Evolutionary conservation across 2,797 vertebrate species (phyloP), one percentile per base, ranked within the genome.

Genomic region (Graptemys geographica): DNA sequence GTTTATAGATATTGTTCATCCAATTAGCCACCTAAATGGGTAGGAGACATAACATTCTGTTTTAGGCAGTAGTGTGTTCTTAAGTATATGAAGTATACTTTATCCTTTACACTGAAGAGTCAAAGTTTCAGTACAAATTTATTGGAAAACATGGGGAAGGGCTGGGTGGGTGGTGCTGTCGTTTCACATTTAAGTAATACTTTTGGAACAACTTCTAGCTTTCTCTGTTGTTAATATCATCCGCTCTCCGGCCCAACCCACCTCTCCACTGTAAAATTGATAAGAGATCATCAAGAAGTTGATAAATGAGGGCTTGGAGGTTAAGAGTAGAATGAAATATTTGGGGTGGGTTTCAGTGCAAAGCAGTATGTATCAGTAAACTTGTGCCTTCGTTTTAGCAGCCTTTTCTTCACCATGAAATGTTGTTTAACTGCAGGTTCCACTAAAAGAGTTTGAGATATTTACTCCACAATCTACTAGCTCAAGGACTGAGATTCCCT

Each of bases 231-330:
- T 76, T 7, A 57, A 49, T 55, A 49, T 82, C 33, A 44, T 31
- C 88, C 95, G 7, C 49, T n/a, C 83, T 79, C 2, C 12, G 9
- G 5, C 55, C 87, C 65, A 94, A 69, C 92, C 86, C 33, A 84
- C 80, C 31, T 87, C 95, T 86, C 12, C 16, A 52, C 81, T 86
- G 23, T 62, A 62, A 79, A 79, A 85, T 8, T 92, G 86, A 89
- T 95, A 96, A 96, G 86, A 94, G 33, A 83, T 90, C 33, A 3
- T 93, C 84, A 84, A 93, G 91, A 49, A 91, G 65, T 33, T 92
- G 92, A 91, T 81, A 92, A 94, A 90, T 37, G 79, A n/a, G 59
- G 52, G 21, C 2, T 86, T 87, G 88, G 87, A 44, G 41, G 79
- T 94, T 96, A 92, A 93, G 53, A 51, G 7, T 47, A 82, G 92